Evolutionary conservation across 2,797 vertebrate genomes (phyloP).

Genomic region (Silurus lanzhouensis): DNA sequence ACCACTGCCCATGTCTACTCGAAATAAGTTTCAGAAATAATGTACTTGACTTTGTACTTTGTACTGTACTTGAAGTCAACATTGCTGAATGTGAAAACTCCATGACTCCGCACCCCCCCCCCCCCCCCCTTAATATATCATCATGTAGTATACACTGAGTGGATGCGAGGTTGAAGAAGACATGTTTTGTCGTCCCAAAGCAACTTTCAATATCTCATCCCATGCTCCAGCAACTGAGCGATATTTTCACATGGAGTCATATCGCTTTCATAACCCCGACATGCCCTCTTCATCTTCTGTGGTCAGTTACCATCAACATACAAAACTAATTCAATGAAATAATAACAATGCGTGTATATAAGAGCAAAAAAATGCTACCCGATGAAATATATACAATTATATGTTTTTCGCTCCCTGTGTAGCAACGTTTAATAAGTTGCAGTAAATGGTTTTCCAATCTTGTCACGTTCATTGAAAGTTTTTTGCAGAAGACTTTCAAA

Average conservation of each 20-base stretch:
- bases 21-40: conserved; percentile 56
- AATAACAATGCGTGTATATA: conserved; percentile 17
- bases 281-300: conserved; percentile 9
- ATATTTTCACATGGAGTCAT: conserved; percentile 39
- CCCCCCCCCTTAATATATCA: conserved; percentile 40
- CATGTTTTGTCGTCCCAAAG: conserved; percentile 28
- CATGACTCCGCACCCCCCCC: conserved; percentile 55
- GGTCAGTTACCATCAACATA: conserved; percentile 21
- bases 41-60: conserved; percentile 30
- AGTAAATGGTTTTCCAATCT: neutral
- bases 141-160: conserved; percentile 59
- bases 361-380: conserved; percentile 29
- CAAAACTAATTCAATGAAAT: conserved; percentile 17
- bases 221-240: conserved; percentile 28
- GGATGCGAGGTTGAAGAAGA: conserved; percentile 26
- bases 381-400: neutral
- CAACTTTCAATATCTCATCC: conserved; percentile 26
- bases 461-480: neutral
- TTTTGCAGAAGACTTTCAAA: neutral
- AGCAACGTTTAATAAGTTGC: neutral
- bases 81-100: conserved; percentile 65
- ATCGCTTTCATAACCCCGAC: conserved; percentile 23
- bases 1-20: conserved; percentile 60
- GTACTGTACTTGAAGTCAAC: conserved; percentile 55
- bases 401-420: neutral